These are phyloP conservation scores for Crocidura indochinensis DNA, from an alignment of 2,797 vertebrate genomes.

Conservation along the genomic window DNA sequence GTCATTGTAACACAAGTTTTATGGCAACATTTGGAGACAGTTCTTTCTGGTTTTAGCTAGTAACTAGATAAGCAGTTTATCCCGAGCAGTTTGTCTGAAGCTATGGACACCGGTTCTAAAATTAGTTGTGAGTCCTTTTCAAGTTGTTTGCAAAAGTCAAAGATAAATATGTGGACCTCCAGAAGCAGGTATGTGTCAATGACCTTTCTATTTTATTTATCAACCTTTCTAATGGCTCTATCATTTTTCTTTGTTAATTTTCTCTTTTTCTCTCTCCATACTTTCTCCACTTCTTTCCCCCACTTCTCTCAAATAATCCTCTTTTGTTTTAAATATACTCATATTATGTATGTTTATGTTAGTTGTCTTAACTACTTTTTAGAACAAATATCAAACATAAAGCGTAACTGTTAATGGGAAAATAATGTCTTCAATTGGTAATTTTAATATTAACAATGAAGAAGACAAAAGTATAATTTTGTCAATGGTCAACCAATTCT, in stretches of 20 bases:
- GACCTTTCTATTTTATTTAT: background rate
- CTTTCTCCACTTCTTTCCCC: background rate
- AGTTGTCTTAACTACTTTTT: background rate
- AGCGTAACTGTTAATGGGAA: background rate
- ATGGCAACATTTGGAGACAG: background rate
- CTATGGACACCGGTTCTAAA: background rate
- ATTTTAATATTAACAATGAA: background rate
- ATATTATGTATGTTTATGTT: background rate
- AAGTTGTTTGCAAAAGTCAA: slow-evolving; percentile 25
- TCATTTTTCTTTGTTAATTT: background rate
- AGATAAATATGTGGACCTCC: background rate
- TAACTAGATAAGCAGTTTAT: background rate
- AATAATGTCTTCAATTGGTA: slow-evolving; percentile 10
- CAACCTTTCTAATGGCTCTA: background rate
- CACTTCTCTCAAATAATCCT: background rate
- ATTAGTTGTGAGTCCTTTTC: background rate
- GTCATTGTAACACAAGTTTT: background rate
- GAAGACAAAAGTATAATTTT: slow-evolving; percentile 27
- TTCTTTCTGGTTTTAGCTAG: slow-evolving; percentile 1
- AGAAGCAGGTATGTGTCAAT: background rate
- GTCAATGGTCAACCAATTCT: background rate
- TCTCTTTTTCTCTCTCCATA: background rate
- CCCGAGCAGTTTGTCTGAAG: background rate
- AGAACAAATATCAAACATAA: slow-evolving; percentile 22
- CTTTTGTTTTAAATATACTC: background rate